These are phyloP conservation scores for Pycnomerus fuliginosus DNA, from an alignment of 2,888 invertebrate species.

Conservation along the genomic window DNA sequence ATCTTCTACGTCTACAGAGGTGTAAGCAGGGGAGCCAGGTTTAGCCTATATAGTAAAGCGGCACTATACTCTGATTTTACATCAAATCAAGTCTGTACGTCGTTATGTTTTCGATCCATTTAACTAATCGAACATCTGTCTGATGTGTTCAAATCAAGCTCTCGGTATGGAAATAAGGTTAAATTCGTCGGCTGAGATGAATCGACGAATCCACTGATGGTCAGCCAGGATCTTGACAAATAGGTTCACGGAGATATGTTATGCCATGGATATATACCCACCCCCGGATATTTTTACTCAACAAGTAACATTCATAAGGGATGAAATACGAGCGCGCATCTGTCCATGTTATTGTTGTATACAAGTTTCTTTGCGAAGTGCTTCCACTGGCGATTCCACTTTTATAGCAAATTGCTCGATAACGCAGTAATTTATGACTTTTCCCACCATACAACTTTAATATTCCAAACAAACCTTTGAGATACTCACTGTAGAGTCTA, in stretches of 20 bases:
- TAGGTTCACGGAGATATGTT: conserved; percentile 18
- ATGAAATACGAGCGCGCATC: conserved; percentile 45
- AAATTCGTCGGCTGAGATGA: conserved; percentile 19
- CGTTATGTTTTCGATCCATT: conserved; percentile 40
- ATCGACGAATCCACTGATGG: conserved; percentile 22
- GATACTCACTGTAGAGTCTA: conserved; percentile 80
- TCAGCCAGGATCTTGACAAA: conserved; percentile 38
- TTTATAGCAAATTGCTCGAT: conserved; percentile 42
- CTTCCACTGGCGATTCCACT: conserved; percentile 45
- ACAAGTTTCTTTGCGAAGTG: conserved; percentile 45
- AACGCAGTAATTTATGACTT: conserved; percentile 42
- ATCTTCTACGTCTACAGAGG: conserved; percentile 32
- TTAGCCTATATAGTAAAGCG: conserved; percentile 28
- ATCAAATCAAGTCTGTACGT: conserved; percentile 34
- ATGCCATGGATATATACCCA: conserved; percentile 7
- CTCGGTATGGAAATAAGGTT: conserved; percentile 19
- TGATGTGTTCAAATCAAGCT: conserved; percentile 27
- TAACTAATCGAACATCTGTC: conserved; percentile 40
- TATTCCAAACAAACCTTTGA: conserved; percentile 45
- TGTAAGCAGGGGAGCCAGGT: conserved; percentile 28
- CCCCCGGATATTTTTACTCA: conserved; percentile 24
- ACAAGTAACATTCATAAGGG: conserved; percentile 40
- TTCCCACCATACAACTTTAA: conserved; percentile 40
- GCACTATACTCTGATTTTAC: conserved; percentile 36
- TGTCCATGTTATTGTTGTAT: conserved; percentile 45